These are phyloP conservation scores for Avahi laniger DNA, from an alignment of 2,797 vertebrate genomes.

Conservation along the genomic window DNA sequence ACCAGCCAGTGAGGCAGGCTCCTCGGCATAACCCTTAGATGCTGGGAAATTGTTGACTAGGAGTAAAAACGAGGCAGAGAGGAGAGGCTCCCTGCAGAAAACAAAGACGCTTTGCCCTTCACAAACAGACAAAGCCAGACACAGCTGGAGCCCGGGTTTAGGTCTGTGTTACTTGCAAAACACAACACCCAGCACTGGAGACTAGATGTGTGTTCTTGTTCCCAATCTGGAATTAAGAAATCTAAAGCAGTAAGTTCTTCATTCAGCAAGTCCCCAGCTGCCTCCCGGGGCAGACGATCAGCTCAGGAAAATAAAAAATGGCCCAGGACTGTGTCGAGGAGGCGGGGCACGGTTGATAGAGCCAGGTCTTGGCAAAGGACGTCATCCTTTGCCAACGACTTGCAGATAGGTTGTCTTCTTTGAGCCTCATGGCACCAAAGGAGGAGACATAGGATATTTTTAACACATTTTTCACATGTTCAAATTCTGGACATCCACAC, in stretches of 20 bases:
- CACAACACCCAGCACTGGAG: background rate
- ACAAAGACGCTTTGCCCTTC: conserved; percentile 18
- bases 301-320: background rate
- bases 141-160: background rate
- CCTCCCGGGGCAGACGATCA: background rate
- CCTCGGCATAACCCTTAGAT: background rate
- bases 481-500: background rate
- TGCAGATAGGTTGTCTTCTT: background rate
- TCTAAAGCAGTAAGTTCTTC: conserved; percentile 48
- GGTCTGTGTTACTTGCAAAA: background rate
- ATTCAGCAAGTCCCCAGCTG: background rate
- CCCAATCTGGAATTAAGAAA: conserved; percentile 2
- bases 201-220: conserved; percentile 31
- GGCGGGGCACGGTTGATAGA: background rate
- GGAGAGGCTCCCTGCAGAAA: background rate
- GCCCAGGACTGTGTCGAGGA: conserved; percentile 9
- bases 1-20: background rate
- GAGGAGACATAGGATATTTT: background rate
- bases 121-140: background rate
- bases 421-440: background rate
- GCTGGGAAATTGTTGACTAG: background rate
- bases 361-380: background rate
- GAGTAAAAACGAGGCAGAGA: background rate
- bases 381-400: background rate
- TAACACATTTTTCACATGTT: background rate